Percentiles rank a stretch among this genome's conserved stretches.
These are phyloP conservation scores for Thamnaconus septentrionalis DNA, from an alignment of 2,113 vertebrate genomes.

Conservation along the genomic window DNA sequence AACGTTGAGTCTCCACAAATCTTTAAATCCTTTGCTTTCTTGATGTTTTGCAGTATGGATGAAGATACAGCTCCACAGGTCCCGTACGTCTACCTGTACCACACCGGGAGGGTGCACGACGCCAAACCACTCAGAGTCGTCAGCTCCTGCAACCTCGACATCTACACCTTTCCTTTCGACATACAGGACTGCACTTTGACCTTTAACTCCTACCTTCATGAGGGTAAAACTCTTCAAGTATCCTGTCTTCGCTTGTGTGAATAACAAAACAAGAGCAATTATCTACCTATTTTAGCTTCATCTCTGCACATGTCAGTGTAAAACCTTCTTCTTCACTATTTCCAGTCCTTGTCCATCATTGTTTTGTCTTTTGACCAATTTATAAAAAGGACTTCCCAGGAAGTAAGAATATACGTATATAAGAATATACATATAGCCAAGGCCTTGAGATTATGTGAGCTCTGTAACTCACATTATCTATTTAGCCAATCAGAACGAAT, in stretches of 20 bases:
- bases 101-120: conserved; percentile 31
- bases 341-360: no score
- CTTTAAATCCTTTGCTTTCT: background rate
- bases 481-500: no score
- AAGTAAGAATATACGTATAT: no score
- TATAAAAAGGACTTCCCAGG: no score
- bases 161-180: conserved; percentile 78
- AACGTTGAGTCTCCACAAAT: background rate
- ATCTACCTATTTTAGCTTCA: no score
- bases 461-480: no score
- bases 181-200: conserved; percentile 72
- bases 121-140: conserved; percentile 58
- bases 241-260: background rate
- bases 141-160: conserved; percentile 74
- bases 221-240: conserved; percentile 36
- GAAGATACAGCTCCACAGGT: conserved; percentile 64
- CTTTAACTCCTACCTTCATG: conserved; percentile 69
- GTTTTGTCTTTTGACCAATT: no score
- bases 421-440: no score
- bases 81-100: conserved; percentile 56
- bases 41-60: conserved; percentile 62
- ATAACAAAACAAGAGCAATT: background rate
- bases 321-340: no score
- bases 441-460: no score
- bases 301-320: no score